Evolutionary conservation across 1,140 invertebrate species (phyloP), one percentile per base, ranked within the genome.

Genomic region (Pseudomyrmex cubaensis): DNA sequence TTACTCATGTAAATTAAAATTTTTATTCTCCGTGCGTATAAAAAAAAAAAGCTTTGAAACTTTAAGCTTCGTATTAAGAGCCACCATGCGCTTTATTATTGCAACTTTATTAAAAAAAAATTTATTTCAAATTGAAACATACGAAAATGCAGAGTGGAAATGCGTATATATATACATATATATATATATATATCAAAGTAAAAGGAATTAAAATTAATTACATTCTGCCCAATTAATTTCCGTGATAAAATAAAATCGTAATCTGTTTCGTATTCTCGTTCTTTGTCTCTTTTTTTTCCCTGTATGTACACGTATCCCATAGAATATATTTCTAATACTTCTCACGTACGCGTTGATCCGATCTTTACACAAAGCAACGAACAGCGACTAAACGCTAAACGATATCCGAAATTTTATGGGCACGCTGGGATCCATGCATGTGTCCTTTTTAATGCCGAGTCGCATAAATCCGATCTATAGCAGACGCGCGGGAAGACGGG

Each of bases 381-480:
- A 17, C 9, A 10, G 3, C 7, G 48, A 62, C 9, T 61, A 12
- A 61, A 48, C 70, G 35, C 17, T 75, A 75, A 75, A 75, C 46
- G 63, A 17, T 66, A 66, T 66, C 12, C 52, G 46, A 80, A 80
- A 72, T 80, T 80, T 70, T 59, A 80, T 15, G 54, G 10, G 10
- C 66, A 9, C 5, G 10, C 50, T 35, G n/a, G 25, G 63, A 20
- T 48, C 44, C 25, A 25, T 7, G 59, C 44, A 35, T 44, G 12
- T 75, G 63, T 54, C 5, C 62, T 67, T 64, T 35, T 59, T 50
- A 69, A 46, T 59, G 17, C 25, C 35, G 44, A 72, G 56, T 72
- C 66, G 56, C 17, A 22, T 46, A 72, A 80, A 72, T 72, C 76
- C 66, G 54, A 25, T 72, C 66, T 50, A 50, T 9, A 22, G 8